Percentiles rank a stretch among this genome's conserved stretches.
Conservation (phyloP, 2,888 invertebrate species). For the Rhagonycha lutea region DNA sequence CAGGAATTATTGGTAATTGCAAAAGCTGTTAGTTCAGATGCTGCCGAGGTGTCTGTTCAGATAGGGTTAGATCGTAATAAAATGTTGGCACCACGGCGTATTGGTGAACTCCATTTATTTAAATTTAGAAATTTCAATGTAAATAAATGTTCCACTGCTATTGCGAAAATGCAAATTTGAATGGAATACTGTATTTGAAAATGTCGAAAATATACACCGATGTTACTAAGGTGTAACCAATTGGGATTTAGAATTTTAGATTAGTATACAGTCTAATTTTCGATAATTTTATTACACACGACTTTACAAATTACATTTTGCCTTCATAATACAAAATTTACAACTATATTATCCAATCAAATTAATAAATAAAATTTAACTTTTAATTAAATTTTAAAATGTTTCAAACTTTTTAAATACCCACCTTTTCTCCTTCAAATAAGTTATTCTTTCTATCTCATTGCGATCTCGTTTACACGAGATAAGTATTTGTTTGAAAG, state of each 20-base stretch:
- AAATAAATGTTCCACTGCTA: constrained; percentile 44
- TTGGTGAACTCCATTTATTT: constrained; percentile 46
- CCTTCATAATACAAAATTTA: not conserved
- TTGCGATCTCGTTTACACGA: no score
- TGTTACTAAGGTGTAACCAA: constrained; percentile 3
- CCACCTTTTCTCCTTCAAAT: not conserved
- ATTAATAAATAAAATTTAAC: not conserved
- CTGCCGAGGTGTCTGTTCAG: constrained; percentile 48
- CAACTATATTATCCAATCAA: not conserved
- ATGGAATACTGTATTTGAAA: constrained; percentile 22
- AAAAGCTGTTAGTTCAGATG: constrained; percentile 41
- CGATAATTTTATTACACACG: not conserved
- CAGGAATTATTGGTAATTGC: constrained; percentile 21
- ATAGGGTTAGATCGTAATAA: constrained; percentile 48
- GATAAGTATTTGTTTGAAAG: no score
- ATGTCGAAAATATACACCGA: constrained; percentile 13
- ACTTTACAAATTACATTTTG: not conserved
- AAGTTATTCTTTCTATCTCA: not conserved
- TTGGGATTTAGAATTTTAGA: constrained; percentile 1
- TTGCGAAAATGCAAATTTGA: constrained; percentile 29
- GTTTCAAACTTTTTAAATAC: not conserved
- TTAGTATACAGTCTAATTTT: not conserved
- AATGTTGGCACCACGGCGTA: constrained; percentile 47
- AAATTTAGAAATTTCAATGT: constrained; percentile 50
- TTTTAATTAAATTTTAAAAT: not conserved